Evolutionary conservation across 2,888 invertebrate species (phyloP), one percentile per base, ranked within the genome.

Genomic region (Junonia oenone): DNA sequence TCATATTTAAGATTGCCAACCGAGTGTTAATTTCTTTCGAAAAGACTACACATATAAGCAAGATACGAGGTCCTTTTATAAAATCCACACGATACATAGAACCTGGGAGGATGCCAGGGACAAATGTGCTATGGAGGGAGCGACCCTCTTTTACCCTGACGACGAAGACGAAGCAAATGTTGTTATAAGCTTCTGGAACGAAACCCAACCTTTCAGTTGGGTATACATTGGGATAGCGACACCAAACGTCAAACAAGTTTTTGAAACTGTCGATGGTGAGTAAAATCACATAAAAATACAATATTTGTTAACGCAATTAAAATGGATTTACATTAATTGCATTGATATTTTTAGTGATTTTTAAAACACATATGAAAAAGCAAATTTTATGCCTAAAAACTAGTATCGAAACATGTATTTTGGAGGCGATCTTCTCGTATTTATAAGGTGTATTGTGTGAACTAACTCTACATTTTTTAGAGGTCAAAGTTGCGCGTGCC

Each of bases 11-110:
- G 84, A 74, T 71, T 76, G 72, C 37, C 80, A 82, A 67, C 66
- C 62, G 2, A 58, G 66, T 38, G 63, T 68, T 11, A 75, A 71
- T 45, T 78, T 78, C 61, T 87, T 85, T 59, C 75, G 85, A 3
- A 76, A 72, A 31, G 85, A 86, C 63, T 87, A 85, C 62, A 71
- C 52, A 6, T 85, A 69, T 56, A 46, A 83, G 52, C 71, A 76
- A 13, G 59, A 56, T 0, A 65, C 72, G 5, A 48, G 71, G 4
- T 73, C 75, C 55, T 87, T 85, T 54, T 87, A 85, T 65, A 87
- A 87, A 66, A 68, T 84, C 19, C 81, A 85, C 48, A 80, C 78
- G 0, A 45, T 76, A 14, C 70, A 69, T 2, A 74, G 68, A 55
- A 66, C 63, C 6, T 87, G 83, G 83, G 38, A 64, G 4, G 74